Evolutionary conservation across 2,797 vertebrate genomes (phyloP).

Genomic region (Esox masquinongy): DNA sequence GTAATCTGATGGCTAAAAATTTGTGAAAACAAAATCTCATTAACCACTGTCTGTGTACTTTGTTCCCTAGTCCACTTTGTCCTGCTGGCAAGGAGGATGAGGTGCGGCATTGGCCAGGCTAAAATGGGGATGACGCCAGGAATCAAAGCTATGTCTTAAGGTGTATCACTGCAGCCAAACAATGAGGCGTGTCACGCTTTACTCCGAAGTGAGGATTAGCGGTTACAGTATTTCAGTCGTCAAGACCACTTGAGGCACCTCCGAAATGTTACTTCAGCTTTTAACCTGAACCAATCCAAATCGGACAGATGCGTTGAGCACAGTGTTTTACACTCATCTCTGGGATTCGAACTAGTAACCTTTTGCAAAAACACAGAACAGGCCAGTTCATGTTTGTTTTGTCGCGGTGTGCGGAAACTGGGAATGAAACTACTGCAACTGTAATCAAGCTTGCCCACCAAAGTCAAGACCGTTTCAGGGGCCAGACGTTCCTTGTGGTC

Average conservation of each 20-base stretch:
- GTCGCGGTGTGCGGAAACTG: not conserved
- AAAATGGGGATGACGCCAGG: slow-evolving; percentile 39
- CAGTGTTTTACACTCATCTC: too few relatives aligned
- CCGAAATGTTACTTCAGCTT: not conserved
- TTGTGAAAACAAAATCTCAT: slow-evolving; percentile 79
- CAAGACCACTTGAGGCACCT: too few relatives aligned
- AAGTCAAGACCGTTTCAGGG: not conserved
- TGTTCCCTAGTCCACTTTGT: slow-evolving; percentile 58
- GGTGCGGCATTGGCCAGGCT: slow-evolving; percentile 12
- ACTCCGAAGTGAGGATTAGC: not conserved
- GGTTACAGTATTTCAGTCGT: not conserved
- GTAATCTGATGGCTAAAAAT: slow-evolving; percentile 65
- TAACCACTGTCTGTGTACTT: slow-evolving; percentile 66
- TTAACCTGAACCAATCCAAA: too few relatives aligned
- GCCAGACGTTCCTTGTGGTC: not conserved
- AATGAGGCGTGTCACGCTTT: slow-evolving; percentile 67
- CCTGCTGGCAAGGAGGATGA: slow-evolving; percentile 28
- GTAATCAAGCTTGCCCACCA: not conserved
- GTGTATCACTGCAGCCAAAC: slow-evolving; percentile 65
- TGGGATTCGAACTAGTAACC: too few relatives aligned
- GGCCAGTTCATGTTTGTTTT: not conserved
- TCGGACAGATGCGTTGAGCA: too few relatives aligned
- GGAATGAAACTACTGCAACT: not conserved
- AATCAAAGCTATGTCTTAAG: slow-evolving; percentile 70
- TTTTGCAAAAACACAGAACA: not conserved